Conservation (phyloP, 2,888 invertebrate species). For the Papilio demoleus region DNA sequence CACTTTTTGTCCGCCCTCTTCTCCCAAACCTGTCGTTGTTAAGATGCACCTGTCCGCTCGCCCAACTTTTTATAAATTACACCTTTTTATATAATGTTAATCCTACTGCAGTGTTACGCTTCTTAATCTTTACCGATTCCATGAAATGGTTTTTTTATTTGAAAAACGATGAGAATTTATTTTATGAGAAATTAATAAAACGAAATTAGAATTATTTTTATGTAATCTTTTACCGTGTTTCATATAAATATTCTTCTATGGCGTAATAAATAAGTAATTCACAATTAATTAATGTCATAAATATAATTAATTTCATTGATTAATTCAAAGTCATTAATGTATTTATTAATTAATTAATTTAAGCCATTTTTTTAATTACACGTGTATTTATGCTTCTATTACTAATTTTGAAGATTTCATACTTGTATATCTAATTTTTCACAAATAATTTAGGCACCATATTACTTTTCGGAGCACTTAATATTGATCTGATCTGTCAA, state of each 20-base stretch:
- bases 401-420: too few species aligned
- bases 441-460: too few species aligned
- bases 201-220: not conserved
- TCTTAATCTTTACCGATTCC: constrained; percentile 1
- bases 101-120: constrained; percentile 14
- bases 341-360: too few species aligned
- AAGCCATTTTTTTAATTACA: too few species aligned
- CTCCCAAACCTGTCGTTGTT: constrained; percentile 14
- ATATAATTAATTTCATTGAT: too few species aligned
- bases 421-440: not conserved
- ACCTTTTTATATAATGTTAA: constrained; percentile 2
- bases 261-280: too few species aligned
- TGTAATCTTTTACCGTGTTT: too few species aligned
- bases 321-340: too few species aligned
- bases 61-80: constrained; percentile 12
- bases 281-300: too few species aligned
- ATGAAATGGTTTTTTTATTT: constrained; percentile 1
- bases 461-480: too few species aligned
- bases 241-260: too few species aligned
- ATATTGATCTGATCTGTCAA: not conserved
- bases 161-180: not conserved
- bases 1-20: constrained; percentile 16
- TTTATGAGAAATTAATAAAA: not conserved
- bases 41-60: not conserved
- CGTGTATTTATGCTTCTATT: too few species aligned